phyloP scores from a whole-genome alignment of 64 coral and sea anemone genomes.

The Acropora yongei region DNA sequence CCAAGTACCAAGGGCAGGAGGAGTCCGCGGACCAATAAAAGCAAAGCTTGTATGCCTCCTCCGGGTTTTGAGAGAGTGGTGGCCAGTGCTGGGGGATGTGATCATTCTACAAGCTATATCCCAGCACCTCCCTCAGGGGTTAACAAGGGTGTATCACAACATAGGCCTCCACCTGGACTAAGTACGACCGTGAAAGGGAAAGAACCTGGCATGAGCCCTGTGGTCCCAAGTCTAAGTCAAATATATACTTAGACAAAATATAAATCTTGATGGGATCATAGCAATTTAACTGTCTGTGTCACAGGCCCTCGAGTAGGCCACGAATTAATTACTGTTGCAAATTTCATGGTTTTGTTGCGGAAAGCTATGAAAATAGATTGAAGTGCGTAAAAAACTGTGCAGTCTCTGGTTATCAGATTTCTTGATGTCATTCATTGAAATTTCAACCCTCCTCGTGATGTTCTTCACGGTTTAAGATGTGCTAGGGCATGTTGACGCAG shows the following conservation, averaged over 20 bases:
- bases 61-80: constrained; percentile 54
- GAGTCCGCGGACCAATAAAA: neutral
- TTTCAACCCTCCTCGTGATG: too few relatives aligned
- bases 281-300: too few relatives aligned
- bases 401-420: too few relatives aligned
- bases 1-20: neutral
- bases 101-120: neutral
- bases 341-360: too few relatives aligned
- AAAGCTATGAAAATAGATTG: too few relatives aligned
- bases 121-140: neutral
- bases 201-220: neutral
- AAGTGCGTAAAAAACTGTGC: too few relatives aligned
- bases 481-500: too few relatives aligned
- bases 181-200: neutral
- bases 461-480: too few relatives aligned
- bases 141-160: neutral
- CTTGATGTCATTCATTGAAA: too few relatives aligned
- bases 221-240: neutral
- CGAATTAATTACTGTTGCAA: too few relatives aligned
- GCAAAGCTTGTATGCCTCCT: constrained; percentile 18
- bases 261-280: too few relatives aligned
- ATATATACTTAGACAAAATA: neutral
- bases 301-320: too few relatives aligned
- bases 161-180: constrained; percentile 39
- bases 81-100: neutral